Base-by-base conservation (phyloP, 2,113 vertebrate species). In the Chinchilla lanigera region DNA sequence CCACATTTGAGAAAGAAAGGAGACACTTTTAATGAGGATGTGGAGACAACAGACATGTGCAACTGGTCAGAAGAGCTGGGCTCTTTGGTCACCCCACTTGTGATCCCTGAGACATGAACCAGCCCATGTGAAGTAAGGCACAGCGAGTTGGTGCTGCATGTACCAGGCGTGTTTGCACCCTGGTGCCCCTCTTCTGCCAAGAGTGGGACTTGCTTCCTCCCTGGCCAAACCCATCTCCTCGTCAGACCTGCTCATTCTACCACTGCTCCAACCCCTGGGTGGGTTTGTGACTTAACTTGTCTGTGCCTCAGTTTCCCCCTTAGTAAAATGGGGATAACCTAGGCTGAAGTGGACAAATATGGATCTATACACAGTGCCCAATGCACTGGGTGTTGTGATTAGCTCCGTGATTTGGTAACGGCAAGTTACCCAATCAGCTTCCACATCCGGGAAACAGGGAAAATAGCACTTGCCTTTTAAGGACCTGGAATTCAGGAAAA, bases 401-500 rank as follows among this genome's bases (percentile, higher is more conserved):
- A 41, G 38, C 58, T 56, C 24, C 56, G 67, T 24, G 22, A 50
- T 7, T 83, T 58, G 73, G 69, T 44, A 75, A 73, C 52, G 73
- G 63, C n/a, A 69, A 67, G n/a, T 63, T 58, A 22, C 33, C 67
- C 75, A 22, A 4, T 65, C 13, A 28, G 12, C 69, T 86, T 97
- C 77, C 58, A 92, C 81, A 7, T 82, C 85, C 61, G 77, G 52
- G 81, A 88, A 78, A 60, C 52, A 54, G 73, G 38, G 93, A 77
- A 22, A n/a, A 6, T 44, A 54, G 63, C 65, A 89, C n/a, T 69
- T 90, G 33, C 87, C 94, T 96, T 96, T 94, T 97, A 95, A 95
- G 95, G 95, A 54, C 94, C 90, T 97, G 97, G 88, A 92, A 97
- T 97, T 95, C 52, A 85, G 69, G 80, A 67, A 83, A 92, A 69